Base-by-base conservation (phyloP, 1,140 invertebrate species). In the Euura lappo region DNA sequence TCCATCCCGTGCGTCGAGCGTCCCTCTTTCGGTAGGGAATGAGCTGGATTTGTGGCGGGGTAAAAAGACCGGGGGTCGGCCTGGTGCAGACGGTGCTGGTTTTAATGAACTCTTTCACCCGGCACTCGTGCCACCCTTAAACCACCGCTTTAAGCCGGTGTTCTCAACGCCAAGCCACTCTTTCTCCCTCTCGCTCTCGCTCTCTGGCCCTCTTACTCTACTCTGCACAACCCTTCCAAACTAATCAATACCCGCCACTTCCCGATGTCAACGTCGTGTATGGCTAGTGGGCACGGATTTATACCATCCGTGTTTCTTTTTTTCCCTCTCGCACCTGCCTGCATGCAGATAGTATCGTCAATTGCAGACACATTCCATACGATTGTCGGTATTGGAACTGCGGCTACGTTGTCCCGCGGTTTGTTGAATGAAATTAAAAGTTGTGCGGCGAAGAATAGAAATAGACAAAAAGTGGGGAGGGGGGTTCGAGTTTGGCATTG, bases 31-130 rank as follows among this genome's bases (percentile, higher is more conserved):
- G 28, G 28, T 28, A 28, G 28, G 28, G 28, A 28, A 28, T 28
- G 28, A 28, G 28, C 28, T 28, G 28, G 28, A 28, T 28, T 28
- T 28, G 28, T 28, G 28, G 28, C 28, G 28, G 74, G 64, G 65
- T 70, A 13, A 51, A 64, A 64, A 44, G 74, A 68, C 28, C 28
- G 28, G 68, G 71, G 72, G 66, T 66, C 72, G 70, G 73, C 60
- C 72, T 28, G 76, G 72, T 81, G 81, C 80, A 80, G 80, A 81
- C 78, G 76, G 76, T 77, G 81, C 79, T 79, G 78, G 78, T 84
- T 84, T 83, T 84, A 83, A 84, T 83, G 81, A 84, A 83, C 82
- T 83, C 81, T 82, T 84, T 84, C 79, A 80, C 77, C 72, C 78
- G 78, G 71, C 80, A 82, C 80, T 82, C 80, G 77, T 79, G 80